Percentiles rank a stretch among this genome's conserved stretches.
Conservation (phyloP, 2,113 vertebrate genomes). For the Crotophaga sulcirostris region DNA sequence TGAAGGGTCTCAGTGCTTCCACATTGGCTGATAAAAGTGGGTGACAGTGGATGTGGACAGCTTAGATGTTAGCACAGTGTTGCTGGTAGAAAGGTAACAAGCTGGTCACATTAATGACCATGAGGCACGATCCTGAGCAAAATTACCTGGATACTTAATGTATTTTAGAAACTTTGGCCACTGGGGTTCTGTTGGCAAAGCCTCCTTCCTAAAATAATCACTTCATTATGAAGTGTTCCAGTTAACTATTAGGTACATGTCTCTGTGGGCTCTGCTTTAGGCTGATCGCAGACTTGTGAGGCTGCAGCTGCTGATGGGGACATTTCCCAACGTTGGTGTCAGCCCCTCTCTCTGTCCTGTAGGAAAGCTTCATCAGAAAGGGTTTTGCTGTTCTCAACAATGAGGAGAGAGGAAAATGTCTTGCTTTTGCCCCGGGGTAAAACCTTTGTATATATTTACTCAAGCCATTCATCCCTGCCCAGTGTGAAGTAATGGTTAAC, state of each 20-base stretch:
- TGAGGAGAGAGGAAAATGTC: neutral
- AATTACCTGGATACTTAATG: neutral
- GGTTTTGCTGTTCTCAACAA: neutral
- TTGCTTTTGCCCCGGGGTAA: neutral
- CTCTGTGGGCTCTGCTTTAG: neutral
- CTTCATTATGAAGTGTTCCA: neutral
- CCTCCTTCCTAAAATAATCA: neutral
- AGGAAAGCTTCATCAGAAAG: neutral
- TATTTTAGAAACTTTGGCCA: neutral
- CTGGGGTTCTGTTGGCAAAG: neutral
- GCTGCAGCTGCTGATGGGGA: neutral
- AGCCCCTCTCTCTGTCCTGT: neutral
- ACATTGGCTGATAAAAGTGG: neutral
- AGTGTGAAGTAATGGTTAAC: no score
- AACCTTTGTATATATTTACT: neutral
- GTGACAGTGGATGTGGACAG: neutral
- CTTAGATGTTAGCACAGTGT: neutral
- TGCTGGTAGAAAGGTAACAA: neutral
- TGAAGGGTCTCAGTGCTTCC: neutral
- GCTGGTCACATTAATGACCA: fast-evolving
- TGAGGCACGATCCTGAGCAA: neutral
- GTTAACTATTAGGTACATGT: neutral
- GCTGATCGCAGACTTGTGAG: neutral
- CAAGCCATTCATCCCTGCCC: neutral
- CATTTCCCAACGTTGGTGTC: neutral